Percentiles rank a stretch among this genome's conserved stretches.
phyloP scores from a whole-genome alignment of 2,113 vertebrate genomes.

The Acrocephalus kingi region DNA sequence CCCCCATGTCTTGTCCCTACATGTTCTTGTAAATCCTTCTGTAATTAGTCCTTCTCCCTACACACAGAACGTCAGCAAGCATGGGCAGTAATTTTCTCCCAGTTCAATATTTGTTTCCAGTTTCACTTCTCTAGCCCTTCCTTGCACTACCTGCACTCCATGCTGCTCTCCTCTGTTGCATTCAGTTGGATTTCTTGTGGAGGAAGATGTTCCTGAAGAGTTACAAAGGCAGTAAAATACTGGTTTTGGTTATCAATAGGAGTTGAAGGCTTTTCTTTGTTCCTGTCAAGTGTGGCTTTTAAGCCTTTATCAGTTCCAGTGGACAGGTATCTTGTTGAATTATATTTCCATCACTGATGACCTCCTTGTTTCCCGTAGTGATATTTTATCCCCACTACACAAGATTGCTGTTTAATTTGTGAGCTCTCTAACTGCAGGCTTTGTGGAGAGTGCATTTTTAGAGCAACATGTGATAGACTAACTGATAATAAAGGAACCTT shows the following conservation, averaged over 20 bases:
- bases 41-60: not conserved
- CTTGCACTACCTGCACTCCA: not conserved
- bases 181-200: not conserved
- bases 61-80: not conserved
- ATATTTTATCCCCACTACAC: not conserved
- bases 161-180: not conserved
- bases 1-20: not conserved
- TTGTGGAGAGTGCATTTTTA: not conserved
- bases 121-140: not conserved
- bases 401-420: not conserved
- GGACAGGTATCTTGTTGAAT: not conserved
- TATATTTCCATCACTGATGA: not conserved
- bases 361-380: not conserved
- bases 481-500: conserved; percentile 53
- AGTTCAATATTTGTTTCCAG: not conserved
- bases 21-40: not conserved
- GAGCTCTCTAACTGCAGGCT: not conserved
- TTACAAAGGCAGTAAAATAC: not conserved
- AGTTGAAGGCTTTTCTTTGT: not conserved
- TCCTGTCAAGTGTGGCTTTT: not conserved
- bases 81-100: not conserved
- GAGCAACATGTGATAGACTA: not conserved
- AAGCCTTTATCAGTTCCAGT: not conserved
- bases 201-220: not conserved
- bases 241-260: not conserved